Evolutionary conservation across 2,888 invertebrate genomes (phyloP), one percentile per base, ranked within the genome.

Genomic region (Parnassius apollo): DNA sequence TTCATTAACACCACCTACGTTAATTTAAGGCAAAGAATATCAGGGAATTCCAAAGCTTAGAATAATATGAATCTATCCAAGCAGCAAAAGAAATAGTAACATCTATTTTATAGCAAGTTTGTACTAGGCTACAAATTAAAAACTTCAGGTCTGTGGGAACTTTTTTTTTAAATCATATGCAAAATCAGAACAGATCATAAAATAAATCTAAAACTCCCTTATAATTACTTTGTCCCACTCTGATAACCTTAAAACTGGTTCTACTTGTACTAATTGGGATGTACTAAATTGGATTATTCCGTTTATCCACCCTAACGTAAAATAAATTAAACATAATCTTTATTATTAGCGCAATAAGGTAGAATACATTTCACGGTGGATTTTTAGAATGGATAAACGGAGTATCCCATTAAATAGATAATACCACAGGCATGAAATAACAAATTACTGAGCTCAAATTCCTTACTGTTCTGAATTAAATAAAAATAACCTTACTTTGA

Each of bases 261-360:
- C 71, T 77, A 60, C 78, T 82, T 82, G 82, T 82, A 82, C 82
- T 82, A 82, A 78, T 68, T 65, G 70, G 68, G 67, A 76, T 81
- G 81, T 82, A 82, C 82, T 81, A 77, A 57, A 64, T 55, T 18
- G 18, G 18, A 18, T 18, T 18, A 18, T 18, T 18, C 18, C 18
- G 18, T 18, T 18, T 18, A 18, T 18, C 18, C 18, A 18, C 18
- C 18, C 18, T 18, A 18, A 18, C 18, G 18, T 18, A 18, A 18
- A 18, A 18, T 18, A 18, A 18, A 18, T 18, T 18, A 18, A 18
- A 18, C 18, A 18, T 18, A 18, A 18, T 18, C 18, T 18, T 18
- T 18, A 18, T 18, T 18, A 18, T 18, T 1, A 18, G 18, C 18
- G 18, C 18, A 18, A 18, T 18, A 18, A 18, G 18, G 18, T 18